Conservation (phyloP, 1,140 invertebrate species). For the Drosophila erecta region DNA sequence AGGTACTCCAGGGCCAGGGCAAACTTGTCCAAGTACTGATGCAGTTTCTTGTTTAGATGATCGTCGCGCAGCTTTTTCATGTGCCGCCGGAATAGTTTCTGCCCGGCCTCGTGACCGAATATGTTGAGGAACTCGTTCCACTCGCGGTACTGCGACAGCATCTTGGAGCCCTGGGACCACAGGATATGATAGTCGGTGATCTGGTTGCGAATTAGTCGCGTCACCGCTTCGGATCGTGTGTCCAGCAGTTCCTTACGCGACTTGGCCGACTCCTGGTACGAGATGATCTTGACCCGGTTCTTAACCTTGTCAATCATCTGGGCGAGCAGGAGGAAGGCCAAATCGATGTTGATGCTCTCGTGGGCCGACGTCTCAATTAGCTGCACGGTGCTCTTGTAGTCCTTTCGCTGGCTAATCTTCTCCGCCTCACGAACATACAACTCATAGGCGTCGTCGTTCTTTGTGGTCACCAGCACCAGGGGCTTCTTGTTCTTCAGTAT, state of each 20-base stretch:
- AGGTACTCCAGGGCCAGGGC: constrained; percentile 93
- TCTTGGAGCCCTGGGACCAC: constrained; percentile 94
- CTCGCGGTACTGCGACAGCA: constrained; percentile 93
- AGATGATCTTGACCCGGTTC: constrained; percentile 89
- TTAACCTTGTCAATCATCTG: constrained; percentile 94
- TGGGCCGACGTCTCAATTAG: constrained; percentile 98
- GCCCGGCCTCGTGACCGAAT: constrained; percentile 92
- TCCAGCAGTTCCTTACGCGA: constrained; percentile 95
- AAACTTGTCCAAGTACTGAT: constrained; percentile 92
- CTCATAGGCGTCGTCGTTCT: constrained; percentile 97
- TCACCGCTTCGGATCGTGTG: constrained; percentile 94
- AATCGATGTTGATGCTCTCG: constrained; percentile 98
- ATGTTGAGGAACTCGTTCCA: constrained; percentile 96
- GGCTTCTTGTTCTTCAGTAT: constrained; percentile 97
- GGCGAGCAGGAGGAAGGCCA: constrained; percentile 96
- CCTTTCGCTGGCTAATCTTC: constrained; percentile 94
- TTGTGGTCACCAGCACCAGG: constrained; percentile 97
- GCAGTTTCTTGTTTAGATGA: constrained; percentile 91
- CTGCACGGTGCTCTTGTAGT: constrained; percentile 95
- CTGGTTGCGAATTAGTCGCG: constrained; percentile 91
- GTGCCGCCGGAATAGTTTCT: constrained; percentile 92
- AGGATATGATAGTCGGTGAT: constrained; percentile 92
- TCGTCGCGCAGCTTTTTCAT: constrained; percentile 95
- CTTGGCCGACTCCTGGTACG: constrained; percentile 94
- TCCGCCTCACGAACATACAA: constrained; percentile 95